A percentile compares a stretch with the other conserved stretches of the same genome.
Evolutionary conservation across 1,140 invertebrate species (phyloP).

Genomic region (Xylocopa sonorina): DNA sequence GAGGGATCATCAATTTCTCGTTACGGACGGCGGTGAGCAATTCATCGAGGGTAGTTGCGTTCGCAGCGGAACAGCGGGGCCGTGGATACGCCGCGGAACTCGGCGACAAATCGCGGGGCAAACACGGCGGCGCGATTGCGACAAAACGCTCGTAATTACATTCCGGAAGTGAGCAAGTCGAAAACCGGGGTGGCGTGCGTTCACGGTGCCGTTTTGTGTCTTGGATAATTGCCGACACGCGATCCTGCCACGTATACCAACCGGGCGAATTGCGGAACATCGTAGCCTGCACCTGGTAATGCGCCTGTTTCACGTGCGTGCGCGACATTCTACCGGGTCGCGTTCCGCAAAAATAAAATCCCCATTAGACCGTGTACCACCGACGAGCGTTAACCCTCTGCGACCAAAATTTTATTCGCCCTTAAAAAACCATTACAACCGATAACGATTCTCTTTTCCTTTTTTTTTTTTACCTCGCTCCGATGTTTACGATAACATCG

Average conservation of each 20-base stretch:
- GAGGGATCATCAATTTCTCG: constrained; percentile 26
- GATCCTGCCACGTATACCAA: constrained; percentile 26
- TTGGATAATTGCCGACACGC: constrained; percentile 58
- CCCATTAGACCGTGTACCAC: background rate
- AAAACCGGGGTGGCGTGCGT: constrained; percentile 50
- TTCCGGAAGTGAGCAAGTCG: constrained; percentile 57
- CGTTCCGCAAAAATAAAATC: constrained; percentile 22
- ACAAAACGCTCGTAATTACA: constrained; percentile 63
- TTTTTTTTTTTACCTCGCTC: too few relatives aligned
- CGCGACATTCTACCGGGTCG: background rate
- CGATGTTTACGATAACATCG: background rate
- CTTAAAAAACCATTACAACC: too few relatives aligned
- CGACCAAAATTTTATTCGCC: too few relatives aligned
- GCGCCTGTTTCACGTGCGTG: background rate
- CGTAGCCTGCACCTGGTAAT: background rate
- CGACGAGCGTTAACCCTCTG: too few relatives aligned
- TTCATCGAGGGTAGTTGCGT: constrained; percentile 17
- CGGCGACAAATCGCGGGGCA: constrained; percentile 37
- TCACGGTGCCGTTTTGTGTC: constrained; percentile 52
- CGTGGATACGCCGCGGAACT: constrained; percentile 31
- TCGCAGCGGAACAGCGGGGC: background rate
- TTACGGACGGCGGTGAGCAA: constrained; percentile 18
- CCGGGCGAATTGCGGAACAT: background rate
- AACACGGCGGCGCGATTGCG: constrained; percentile 27
- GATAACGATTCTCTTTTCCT: background rate